These are phyloP conservation scores for Rhingia rostrata DNA, from an alignment of 2,888 invertebrate species.

Conservation along the genomic window DNA sequence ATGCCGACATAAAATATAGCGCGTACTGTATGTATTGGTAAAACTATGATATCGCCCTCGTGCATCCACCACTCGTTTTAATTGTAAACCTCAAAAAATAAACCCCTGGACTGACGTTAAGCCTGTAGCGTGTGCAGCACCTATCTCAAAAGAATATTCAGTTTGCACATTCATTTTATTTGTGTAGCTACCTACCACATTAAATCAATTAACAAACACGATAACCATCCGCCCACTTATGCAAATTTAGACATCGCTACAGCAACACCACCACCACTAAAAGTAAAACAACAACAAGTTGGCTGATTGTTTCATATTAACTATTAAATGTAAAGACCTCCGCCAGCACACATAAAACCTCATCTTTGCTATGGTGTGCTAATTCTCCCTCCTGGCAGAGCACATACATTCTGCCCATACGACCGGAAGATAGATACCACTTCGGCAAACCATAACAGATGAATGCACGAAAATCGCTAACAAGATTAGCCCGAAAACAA, in stretches of 20 bases:
- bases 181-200: not conserved
- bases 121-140: not conserved
- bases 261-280: not conserved
- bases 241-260: not conserved
- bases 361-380: constrained; percentile 14
- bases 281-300: not conserved
- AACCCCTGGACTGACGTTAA: not conserved
- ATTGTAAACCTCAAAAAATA: not conserved
- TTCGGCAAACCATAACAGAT: constrained; percentile 6
- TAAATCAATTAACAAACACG: too few relatives aligned
- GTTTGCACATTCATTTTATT: constrained; percentile 2
- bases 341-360: constrained; percentile 22
- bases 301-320: constrained; percentile 16
- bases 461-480: not conserved
- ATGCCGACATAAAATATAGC: too few relatives aligned
- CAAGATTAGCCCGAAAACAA: not conserved
- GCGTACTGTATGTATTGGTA: too few relatives aligned
- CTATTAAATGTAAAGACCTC: constrained; percentile 23
- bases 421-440: constrained; percentile 11
- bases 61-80: not conserved
- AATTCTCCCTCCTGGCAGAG: constrained; percentile 1
- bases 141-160: not conserved
- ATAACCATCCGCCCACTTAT: constrained; percentile 4
- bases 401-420: not conserved
- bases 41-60: too few relatives aligned